These are phyloP conservation scores for Bufo gargarizans DNA, from an alignment of 2,113 vertebrate genomes.

Conservation along the genomic window DNA sequence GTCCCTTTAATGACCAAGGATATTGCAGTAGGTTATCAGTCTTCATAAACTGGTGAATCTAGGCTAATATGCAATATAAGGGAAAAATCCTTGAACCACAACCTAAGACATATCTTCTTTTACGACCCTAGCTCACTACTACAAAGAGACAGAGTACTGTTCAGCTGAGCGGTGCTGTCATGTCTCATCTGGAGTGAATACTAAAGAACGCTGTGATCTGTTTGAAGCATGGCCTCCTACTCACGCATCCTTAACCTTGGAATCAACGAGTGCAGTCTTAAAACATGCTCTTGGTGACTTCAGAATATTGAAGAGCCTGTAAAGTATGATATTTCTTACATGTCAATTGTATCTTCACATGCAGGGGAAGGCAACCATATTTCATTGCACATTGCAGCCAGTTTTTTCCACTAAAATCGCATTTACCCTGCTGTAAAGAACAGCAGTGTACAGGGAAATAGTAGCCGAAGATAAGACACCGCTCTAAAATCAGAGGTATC, in stretches of 20 bases:
- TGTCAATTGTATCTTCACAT: constrained; percentile 28
- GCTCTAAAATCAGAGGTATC: background rate
- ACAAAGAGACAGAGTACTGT: background rate
- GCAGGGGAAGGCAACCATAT: background rate
- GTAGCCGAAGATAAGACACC: background rate
- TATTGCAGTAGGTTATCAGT: background rate
- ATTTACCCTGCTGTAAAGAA: background rate
- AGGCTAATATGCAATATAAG: background rate
- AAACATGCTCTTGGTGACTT: constrained; percentile 36
- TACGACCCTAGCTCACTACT: background rate
- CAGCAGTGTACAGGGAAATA: background rate
- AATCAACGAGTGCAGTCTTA: constrained; percentile 19
- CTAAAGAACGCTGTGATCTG: constrained; percentile 15
- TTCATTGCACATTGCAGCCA: background rate
- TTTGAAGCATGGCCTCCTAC: constrained; percentile 30
- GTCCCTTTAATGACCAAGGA: too few relatives aligned
- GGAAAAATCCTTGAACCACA: background rate
- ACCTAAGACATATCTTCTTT: background rate
- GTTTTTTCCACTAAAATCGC: background rate
- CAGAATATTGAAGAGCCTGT: constrained; percentile 22
- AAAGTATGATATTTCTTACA: constrained; percentile 6
- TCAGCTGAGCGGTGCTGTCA: constrained; percentile 11
- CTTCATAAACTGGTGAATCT: background rate
- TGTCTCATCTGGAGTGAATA: constrained; percentile 14
- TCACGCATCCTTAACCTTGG: constrained; percentile 9